These are phyloP conservation scores for Anolis sagrei DNA, from an alignment of 2,113 vertebrate species.

Conservation along the genomic window DNA sequence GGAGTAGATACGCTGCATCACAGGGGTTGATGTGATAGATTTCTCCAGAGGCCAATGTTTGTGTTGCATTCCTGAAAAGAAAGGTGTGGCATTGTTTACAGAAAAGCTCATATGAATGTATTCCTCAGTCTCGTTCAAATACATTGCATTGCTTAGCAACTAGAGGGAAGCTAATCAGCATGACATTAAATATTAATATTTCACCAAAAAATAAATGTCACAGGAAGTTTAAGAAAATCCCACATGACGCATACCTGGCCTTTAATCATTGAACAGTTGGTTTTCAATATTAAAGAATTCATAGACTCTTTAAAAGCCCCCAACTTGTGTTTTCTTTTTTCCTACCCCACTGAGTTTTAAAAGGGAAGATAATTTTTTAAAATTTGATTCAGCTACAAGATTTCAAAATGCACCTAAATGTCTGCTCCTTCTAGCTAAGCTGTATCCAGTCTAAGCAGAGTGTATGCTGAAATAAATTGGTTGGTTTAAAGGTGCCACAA, in stretches of 20 bases:
- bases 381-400: background rate
- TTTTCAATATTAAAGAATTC: conserved; percentile 22
- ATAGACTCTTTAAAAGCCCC: background rate
- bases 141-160: conserved; percentile 78
- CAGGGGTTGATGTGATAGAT: conserved; percentile 35
- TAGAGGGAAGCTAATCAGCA: conserved; percentile 78
- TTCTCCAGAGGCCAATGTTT: too few relatives aligned
- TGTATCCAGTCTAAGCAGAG: conserved; percentile 30
- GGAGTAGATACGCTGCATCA: background rate
- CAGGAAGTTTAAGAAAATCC: conserved; percentile 70
- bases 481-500: too few relatives aligned
- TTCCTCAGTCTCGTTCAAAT: conserved; percentile 49
- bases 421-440: background rate
- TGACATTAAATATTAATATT: conserved; percentile 77
- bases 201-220: conserved; percentile 64
- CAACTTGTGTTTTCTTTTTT: background rate
- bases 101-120: conserved; percentile 59
- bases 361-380: background rate
- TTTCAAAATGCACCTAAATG: background rate
- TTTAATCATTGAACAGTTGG: conserved; percentile 35
- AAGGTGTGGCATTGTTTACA: conserved; percentile 46
- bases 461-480: too few relatives aligned
- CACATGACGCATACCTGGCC: conserved; percentile 28
- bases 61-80: conserved; percentile 45
- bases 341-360: background rate